Base-by-base conservation (phyloP, 2,113 vertebrate species). In the Corydoras sp. region DNA sequence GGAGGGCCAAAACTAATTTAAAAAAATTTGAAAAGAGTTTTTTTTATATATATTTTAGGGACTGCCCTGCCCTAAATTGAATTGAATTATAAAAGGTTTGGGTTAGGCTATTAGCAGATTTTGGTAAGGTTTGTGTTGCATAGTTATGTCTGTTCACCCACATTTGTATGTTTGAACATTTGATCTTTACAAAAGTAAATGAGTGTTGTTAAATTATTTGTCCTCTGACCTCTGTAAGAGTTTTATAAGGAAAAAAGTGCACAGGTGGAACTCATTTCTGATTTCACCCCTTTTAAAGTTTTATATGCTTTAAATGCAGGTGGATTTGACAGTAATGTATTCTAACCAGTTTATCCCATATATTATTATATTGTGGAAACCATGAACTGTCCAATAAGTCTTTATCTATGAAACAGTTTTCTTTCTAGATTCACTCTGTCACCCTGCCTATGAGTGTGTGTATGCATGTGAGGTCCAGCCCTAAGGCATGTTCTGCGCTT, bases 181-280 rank as follows among this genome's bases (percentile, higher is more conserved):
- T 72, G 74, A 70, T 79, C 82, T 79, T 75, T 75, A 60, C 60
- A 72, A 60, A 60, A 81, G 73, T 77, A 72, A 86, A 84, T 79
- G 77, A 78, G 72, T 3, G n/a, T n/a, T 59, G 77, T 85, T 84
- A 81, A 76, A 78, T 72, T 77, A 64, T 68, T 79, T 77, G 78
- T 73, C 65, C 79, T 72, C 53, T 83, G 84, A 86, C 84, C 84
- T 75, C 63, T 74, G 53, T 59, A 65, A 63, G 67, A 74, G 79
- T 80, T 72, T 82, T 79, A 72, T 74, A 80, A 72, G 71, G 71
- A 80, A 24, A 24, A 24, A 24, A 24, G 18, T 71, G 58, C n/a
- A 71, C 76, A 77, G 74, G 77, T 78, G 59, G 49, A 58, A 70
- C 75, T 72, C 71, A 74, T 5, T 53, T 68, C 12, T 9, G 30